Percentiles rank a stretch among this genome's conserved stretches.
Conservation (phyloP, 1,140 invertebrate species). For the Drosophila pseudoobscura region DNA sequence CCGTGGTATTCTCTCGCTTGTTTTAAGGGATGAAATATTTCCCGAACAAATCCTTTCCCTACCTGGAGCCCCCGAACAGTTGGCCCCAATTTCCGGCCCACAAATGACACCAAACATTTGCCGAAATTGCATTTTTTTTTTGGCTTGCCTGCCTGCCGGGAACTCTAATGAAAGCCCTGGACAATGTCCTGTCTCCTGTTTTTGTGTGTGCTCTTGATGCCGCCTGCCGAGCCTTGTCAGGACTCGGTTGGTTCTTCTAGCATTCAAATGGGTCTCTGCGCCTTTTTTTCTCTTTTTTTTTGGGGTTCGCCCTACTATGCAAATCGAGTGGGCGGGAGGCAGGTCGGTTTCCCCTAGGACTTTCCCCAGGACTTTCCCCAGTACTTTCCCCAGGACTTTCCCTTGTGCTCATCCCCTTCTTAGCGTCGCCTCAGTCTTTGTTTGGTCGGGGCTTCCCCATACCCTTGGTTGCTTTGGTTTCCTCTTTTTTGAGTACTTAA, state of each 20-base stretch:
- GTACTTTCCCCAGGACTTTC: neutral
- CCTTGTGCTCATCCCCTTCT: neutral
- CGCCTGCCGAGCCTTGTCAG: constrained; percentile 3
- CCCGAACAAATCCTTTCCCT: no score
- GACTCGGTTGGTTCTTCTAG: no score
- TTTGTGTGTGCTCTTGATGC: constrained; percentile 8
- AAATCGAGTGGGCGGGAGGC: constrained; percentile 44
- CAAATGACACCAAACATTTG: constrained; percentile 38
- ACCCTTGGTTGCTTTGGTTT: neutral
- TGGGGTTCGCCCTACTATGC: constrained; percentile 25
- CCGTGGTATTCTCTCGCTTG: no score
- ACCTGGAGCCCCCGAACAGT: no score
- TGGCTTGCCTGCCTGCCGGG: neutral
- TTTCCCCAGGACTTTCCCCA: neutral
- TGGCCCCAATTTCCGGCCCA: constrained; percentile 14
- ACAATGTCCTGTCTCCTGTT: constrained; percentile 33
- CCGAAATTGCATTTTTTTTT: constrained; percentile 32
- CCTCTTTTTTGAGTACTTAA: constrained; percentile 61
- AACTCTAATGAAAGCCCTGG: constrained; percentile 37
- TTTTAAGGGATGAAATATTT: no score
- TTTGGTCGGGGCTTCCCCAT: neutral
- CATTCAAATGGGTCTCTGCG: constrained; percentile 19
- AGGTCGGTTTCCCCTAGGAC: neutral
- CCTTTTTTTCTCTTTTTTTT: constrained; percentile 10
- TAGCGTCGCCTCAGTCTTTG: neutral